phyloP scores from a whole-genome alignment of 2,797 vertebrate species.

The Nasua narica region DNA sequence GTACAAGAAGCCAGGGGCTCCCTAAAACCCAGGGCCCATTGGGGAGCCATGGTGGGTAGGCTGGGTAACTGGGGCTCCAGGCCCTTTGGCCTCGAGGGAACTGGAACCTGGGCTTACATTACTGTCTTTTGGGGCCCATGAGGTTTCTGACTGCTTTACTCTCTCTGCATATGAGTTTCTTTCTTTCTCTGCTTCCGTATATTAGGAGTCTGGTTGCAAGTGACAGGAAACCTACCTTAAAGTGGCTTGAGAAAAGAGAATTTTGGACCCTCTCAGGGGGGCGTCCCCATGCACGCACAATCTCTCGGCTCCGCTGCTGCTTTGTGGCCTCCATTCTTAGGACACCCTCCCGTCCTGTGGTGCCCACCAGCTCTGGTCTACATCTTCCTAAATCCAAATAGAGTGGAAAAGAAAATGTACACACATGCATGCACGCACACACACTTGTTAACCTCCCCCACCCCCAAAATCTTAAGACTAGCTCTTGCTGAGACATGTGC shows the following conservation, averaged over 20 bases:
- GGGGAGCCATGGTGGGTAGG: background rate
- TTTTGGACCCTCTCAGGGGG: background rate
- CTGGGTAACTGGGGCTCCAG: background rate
- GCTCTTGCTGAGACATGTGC: background rate
- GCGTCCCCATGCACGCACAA: background rate
- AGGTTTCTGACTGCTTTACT: slow-evolving; percentile 8
- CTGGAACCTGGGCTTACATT: background rate
- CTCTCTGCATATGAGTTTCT: background rate
- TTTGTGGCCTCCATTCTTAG: background rate
- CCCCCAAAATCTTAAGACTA: background rate
- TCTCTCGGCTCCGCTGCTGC: background rate
- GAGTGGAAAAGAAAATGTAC: background rate
- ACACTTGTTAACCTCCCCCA: no score
- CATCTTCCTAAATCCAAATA: background rate
- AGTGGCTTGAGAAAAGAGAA: background rate
- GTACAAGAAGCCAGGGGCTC: background rate
- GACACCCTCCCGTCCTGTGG: background rate
- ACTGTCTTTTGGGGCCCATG: background rate
- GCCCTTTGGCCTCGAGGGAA: background rate
- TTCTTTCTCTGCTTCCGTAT: slow-evolving; percentile 22
- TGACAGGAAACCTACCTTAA: slow-evolving; percentile 31
- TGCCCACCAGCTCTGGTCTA: background rate
- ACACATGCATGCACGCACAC: background rate
- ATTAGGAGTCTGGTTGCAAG: background rate
- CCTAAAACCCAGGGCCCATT: background rate